Base-by-base conservation (phyloP, 2,888 invertebrate species). In the Epirrita christyi region DNA sequence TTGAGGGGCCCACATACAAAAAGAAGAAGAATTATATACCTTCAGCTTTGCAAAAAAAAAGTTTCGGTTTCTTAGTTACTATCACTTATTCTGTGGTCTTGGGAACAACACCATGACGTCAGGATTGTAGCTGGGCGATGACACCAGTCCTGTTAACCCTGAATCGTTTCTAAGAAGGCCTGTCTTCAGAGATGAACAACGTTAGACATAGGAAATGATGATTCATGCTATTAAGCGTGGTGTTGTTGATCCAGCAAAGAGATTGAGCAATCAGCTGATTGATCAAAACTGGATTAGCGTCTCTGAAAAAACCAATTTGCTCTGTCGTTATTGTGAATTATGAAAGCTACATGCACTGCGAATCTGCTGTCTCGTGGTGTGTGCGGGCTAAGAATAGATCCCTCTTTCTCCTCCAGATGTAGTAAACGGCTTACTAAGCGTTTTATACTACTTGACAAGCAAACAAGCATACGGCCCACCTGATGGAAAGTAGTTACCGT, bases 151-250 rank as follows among this genome's bases (percentile, higher is more conserved):
- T 54, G 46, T 37, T 64, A 51, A 66, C 67, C 67, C 67, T 67
- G 67, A 67, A 54, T 52, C 28, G 55, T 49, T 68, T 66, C 67
- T 59, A 10, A 61, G 67, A 68, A 68, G 46, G 36, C 44, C 54
- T 41, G 14, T 42, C 29, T 43, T 32, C 21, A 21, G 43, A 60
- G 44, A 53, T 59, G 49, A 47, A 46, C 48, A 46, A 36, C 32
- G 52, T 49, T 52, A 51, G 29, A 46, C 48, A 50, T 66, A 63
- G 61, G 52, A 59, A 51, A 13, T 21, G 36, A 48, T 66, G 66
- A 66, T 42, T 66, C 66, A 66, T 51, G 21, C 4, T 43, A 32
- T 32, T 21, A 50, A 57, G 49, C 55, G 57, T 44, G 47, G 36
- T 32, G 21, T 21, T 10, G 3, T 29, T 41, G 48, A 61, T 59